Conservation (phyloP, 2,113 vertebrate genomes). For the Oncorhynchus keta region DNA sequence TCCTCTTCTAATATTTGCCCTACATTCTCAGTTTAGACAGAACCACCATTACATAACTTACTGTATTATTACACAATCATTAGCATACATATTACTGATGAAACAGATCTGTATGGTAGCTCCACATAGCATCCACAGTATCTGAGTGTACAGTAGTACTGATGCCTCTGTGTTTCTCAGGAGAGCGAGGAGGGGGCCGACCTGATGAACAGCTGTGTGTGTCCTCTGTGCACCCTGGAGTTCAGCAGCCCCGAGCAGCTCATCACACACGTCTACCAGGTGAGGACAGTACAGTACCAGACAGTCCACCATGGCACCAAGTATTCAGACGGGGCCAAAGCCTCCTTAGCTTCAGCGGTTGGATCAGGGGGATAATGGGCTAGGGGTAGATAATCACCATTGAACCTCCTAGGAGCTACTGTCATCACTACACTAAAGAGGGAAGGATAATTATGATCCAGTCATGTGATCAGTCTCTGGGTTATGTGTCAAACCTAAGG, state of each 20-base stretch:
- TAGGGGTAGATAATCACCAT: constrained; percentile 15
- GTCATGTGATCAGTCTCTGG: constrained; percentile 9
- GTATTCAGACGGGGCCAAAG: constrained; percentile 9
- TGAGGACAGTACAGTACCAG: constrained; percentile 51
- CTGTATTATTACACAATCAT: too few relatives aligned
- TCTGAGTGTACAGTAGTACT: neutral
- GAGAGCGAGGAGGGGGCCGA: constrained; percentile 72
- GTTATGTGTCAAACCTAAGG: neutral
- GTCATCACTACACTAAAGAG: neutral
- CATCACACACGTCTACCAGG: constrained; percentile 94
- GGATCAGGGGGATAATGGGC: constrained; percentile 13
- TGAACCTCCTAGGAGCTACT: constrained; percentile 15
- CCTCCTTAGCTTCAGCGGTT: neutral
- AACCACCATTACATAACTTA: too few relatives aligned
- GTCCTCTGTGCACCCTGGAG: constrained; percentile 90
- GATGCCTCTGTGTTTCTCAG: constrained; percentile 48
- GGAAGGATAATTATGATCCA: constrained; percentile 7
- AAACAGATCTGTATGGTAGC: too few relatives aligned
- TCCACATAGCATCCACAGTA: neutral
- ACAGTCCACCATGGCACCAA: neutral
- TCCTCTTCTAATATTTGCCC: too few relatives aligned
- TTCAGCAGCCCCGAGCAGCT: constrained; percentile 90
- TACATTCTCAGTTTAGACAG: too few relatives aligned
- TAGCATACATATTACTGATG: too few relatives aligned
- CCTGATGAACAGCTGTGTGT: constrained; percentile 73